phyloP scores from a whole-genome alignment of 1,140 invertebrate genomes.

The Gonioctena quinquepunctata region DNA sequence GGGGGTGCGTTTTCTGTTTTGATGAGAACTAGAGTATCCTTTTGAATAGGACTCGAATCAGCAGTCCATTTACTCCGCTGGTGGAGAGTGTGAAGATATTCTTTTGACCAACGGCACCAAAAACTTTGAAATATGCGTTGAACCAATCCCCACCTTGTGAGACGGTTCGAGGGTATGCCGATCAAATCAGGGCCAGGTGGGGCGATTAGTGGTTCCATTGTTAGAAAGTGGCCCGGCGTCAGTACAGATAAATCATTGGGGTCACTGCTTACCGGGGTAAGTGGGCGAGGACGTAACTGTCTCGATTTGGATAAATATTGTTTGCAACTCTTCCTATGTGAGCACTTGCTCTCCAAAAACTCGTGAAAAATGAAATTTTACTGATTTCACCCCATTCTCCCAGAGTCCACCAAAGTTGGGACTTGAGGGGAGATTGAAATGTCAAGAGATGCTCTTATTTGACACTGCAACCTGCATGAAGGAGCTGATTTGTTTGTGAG shows the following conservation, averaged over 20 bases:
- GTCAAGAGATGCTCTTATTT: background rate
- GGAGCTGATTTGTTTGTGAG: too few relatives aligned
- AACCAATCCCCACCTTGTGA: slow-evolving; percentile 12
- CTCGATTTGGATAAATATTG: slow-evolving; percentile 20
- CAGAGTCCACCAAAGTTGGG: slow-evolving; percentile 16
- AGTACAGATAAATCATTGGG: background rate
- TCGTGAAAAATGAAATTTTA: slow-evolving; percentile 12
- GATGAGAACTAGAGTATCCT: slow-evolving; percentile 19
- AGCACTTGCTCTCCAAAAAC: background rate
- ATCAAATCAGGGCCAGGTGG: slow-evolving; percentile 1
- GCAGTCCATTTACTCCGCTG: slow-evolving; percentile 25
- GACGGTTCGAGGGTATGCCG: background rate
- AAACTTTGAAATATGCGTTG: slow-evolving; percentile 24
- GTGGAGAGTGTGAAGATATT: slow-evolving; percentile 34
- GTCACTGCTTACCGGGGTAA: background rate
- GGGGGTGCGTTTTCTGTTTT: slow-evolving; percentile 33
- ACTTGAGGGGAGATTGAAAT: background rate
- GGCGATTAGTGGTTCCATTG: background rate
- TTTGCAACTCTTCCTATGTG: background rate
- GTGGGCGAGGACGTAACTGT: background rate
- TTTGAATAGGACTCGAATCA: background rate
- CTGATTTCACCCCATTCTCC: slow-evolving; percentile 11
- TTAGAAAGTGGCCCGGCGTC: background rate
- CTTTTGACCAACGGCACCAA: slow-evolving; percentile 29
- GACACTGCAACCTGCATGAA: too few relatives aligned